Base-by-base conservation (phyloP, 2,888 invertebrate species). In the Elysia crispata region DNA sequence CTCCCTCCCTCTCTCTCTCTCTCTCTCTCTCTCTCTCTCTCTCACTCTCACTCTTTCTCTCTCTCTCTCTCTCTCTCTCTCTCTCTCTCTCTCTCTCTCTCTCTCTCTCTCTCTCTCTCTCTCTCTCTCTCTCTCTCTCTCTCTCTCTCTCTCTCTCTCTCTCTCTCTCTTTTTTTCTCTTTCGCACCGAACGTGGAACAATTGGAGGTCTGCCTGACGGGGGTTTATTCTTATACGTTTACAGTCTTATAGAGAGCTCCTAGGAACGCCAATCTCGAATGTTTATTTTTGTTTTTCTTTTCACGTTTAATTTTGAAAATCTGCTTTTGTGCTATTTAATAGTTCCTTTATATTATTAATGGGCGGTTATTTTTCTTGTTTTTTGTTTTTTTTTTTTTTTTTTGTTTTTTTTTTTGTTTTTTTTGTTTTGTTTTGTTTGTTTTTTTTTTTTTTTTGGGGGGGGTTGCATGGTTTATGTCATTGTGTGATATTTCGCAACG, bases 21-120 rank as follows among this genome's bases (percentile, higher is more conserved):
- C 57, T 74, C 54, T 74, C 30, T 57, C 74, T 60, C 74, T 30
- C 74, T 74, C 74, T 60, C 74, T 74, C 74, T 60, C 74, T 57
- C 74, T 57, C 54, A 28, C 74, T 74, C 57, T 57, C 74, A 28
- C 60, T 54, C 74, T 54, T 41, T 74, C n/a, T 60, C n/a, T 41
- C n/a, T 23, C 25, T 28, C 60, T 74, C 60, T 74, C 54, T 5
- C 30, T 13, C 57, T 25, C 57, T 54, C 30, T 28, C 72, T 72
- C 23, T 74, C 54, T 57, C 11, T 75, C 75, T 75, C 60, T 49
- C 60, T 54, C 70, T 30, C 50, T 62, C 76, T 5, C 54, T 1
- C 0, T 49, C 67, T 33, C 30, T 76, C 41, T 41, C 30, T 60
- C 76, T 49, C 62, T 49, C 49, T 28, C 25, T 23, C 49, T 1